Evolutionary conservation across 2,113 vertebrate species (phyloP), one percentile per base, ranked within the genome.

Genomic region (Oceanodroma tethys): DNA sequence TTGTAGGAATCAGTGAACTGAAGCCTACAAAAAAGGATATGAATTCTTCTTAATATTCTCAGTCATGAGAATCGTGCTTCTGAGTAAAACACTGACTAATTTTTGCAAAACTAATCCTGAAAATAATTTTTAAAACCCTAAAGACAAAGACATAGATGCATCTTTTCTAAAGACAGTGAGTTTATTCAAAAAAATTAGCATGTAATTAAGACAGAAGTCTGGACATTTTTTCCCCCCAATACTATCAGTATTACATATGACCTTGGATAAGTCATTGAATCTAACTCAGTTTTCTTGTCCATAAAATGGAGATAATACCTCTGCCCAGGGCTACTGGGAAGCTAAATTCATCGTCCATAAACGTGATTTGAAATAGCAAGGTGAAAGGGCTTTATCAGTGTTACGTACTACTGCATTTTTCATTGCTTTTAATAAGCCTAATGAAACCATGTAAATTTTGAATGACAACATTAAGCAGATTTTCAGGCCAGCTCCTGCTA

Each of bases 181-280:
- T 95, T 96, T 96, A 82, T 91, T 62, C 23, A 91, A 95, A 84
- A 94, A 91, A 90, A 93, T 84, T 67, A 93, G 56, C 45, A 42
- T 34, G 11, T 89, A 93, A 91, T 95, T 97, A 96, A 75, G 62
- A 81, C 58, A 93, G 81, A 93, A 92, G 73, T 50, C 73, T 73
- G 66, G 29, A 87, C 48, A 22, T 75, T 40, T 81, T 72, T 67
- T 43, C 11, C 14, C 45, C 27, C 29, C 53, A 85, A 11, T 73
- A 73, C 70, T 50, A 82, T 93, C 84, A 88, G 70, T 93, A 79
- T 95, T 96, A 91, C 0, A 0, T 74, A 90, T 47, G 91, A 97
- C 95, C 97, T 95, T 96, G 93, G 95, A 95, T 89, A 95, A 90
- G 97, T 94, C 97, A 97, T 90, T 96, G 95, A 95, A 96, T 96